Evolutionary conservation across 2,113 vertebrate genomes (phyloP).

Genomic region (Lichenostomus cassidix): DNA sequence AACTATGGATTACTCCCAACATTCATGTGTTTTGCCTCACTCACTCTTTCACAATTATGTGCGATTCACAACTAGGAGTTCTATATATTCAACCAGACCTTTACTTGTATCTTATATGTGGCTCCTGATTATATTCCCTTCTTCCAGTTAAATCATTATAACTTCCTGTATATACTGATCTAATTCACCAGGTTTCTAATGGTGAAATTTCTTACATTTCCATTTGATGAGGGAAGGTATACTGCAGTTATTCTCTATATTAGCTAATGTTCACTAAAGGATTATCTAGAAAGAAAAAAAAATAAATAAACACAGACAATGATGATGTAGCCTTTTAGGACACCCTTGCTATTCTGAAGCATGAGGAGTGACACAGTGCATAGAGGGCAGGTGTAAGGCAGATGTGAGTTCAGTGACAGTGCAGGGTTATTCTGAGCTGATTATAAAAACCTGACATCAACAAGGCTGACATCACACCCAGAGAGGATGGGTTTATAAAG

Average conservation of each 20-base stretch:
- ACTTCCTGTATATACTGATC: not conserved
- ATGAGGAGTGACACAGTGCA: not conserved
- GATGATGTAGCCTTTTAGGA: not conserved
- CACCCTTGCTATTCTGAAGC: not conserved
- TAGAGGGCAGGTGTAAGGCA: not conserved
- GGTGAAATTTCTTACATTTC: not conserved
- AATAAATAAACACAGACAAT: rapidly evolving
- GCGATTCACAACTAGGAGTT: not conserved
- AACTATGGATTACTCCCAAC: not conserved
- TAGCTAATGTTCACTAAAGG: not conserved
- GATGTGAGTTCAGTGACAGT: not conserved
- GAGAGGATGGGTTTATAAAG: not conserved
- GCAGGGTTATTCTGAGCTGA: not conserved
- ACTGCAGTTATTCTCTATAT: not conserved
- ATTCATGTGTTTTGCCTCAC: not conserved
- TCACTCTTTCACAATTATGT: not conserved
- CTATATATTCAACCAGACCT: not conserved
- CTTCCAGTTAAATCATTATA: not conserved
- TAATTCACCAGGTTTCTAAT: not conserved
- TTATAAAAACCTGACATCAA: not conserved
- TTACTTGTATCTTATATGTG: not conserved
- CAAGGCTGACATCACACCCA: not conserved
- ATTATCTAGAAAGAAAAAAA: not conserved
- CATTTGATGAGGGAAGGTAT: not conserved
- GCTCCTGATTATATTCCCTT: not conserved